Evolutionary conservation across 2,113 vertebrate genomes (phyloP).

Genomic region (Glareola pratincola): DNA sequence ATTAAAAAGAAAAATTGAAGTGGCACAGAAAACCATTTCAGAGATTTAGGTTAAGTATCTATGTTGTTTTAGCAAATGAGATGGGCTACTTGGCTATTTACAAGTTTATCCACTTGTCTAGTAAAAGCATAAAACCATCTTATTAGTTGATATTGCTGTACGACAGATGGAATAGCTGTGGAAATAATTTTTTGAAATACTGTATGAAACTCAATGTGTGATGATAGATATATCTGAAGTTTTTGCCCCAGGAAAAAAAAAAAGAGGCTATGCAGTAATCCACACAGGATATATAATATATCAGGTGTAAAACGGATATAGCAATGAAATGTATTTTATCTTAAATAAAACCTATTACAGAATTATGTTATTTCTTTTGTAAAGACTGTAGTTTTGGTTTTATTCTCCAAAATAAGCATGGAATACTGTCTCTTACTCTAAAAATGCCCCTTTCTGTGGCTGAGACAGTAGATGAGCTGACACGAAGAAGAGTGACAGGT

Average conservation of each 20-base stretch:
- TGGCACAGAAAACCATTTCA: background rate
- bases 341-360: background rate
- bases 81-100: background rate
- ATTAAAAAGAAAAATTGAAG: background rate
- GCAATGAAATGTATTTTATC: background rate
- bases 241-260: background rate
- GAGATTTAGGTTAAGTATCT: background rate
- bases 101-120: background rate
- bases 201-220: background rate
- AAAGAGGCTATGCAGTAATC: background rate
- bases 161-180: background rate
- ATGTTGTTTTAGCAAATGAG: background rate
- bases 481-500: background rate
- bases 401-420: background rate
- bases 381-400: background rate
- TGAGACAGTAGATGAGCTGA: background rate
- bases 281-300: background rate
- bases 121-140: background rate
- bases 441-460: background rate
- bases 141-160: background rate
- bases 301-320: background rate
- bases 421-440: background rate
- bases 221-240: background rate
- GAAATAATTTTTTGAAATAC: background rate
- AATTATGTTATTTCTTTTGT: background rate